Base-by-base conservation (phyloP, 2,888 invertebrate genomes). In the Sphaeridia pumilis region DNA sequence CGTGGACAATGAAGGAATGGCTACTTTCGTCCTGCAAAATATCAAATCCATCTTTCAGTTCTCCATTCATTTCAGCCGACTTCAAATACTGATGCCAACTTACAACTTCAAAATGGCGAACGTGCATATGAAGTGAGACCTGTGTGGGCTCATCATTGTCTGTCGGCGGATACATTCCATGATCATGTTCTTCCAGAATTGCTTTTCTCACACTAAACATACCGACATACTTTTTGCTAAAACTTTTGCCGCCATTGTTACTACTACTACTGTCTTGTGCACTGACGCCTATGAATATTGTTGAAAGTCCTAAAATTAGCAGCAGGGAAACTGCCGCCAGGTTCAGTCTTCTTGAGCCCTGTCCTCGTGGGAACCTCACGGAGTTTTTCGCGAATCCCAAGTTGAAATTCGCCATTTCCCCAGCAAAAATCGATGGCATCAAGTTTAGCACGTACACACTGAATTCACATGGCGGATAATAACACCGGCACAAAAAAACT, bases 1-100 rank as follows among this genome's bases (percentile, higher is more conserved):
- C 73, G 63, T 78, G 75, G 1, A 78, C 69, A 0, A 74, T 75
- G 63, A 84, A 72, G 49, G 78, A 73, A n/a, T 79, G 77, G 64
- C 75, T 74, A 17, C 72, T 67, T 67, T 83, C 83, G 66, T 80
- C 76, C 66, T 72, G 60, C 4, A 61, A 61, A 28, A 45, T 31
- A 36, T 45, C 27, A 31, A 48, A 47, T 25, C 14, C 25, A 36
- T 38, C 60, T 31, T 25, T 17, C n/a, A 25, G 31, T 31, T 14
- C 5, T 46, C 31, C n/a, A 14, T 24, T 44, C 22, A 44, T 44
- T 10, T 21, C 10, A 5, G 20, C 41, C n/a, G 20, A 10, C n/a
- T 44, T 20, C 10, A 10, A n/a, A 41, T 17, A 41, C n/a, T 42
- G 3, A 42, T 46, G 22, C 7, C 21, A 10, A 10, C 53, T 41